These are phyloP conservation scores for Regulus satrapa DNA, from an alignment of 2,113 vertebrate genomes.

Conservation along the genomic window DNA sequence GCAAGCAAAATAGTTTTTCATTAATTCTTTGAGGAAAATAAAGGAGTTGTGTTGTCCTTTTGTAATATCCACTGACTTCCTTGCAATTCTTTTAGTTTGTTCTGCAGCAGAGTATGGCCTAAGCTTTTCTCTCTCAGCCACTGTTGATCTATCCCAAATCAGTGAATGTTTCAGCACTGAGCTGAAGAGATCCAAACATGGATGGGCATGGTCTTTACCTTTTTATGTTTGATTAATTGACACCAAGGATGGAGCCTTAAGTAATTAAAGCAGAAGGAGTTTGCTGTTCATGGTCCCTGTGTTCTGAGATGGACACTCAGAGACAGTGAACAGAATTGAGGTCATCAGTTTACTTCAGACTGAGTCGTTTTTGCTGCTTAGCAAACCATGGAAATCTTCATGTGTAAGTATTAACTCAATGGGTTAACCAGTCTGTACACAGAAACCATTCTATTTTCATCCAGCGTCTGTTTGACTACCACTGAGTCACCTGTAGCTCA, in stretches of 20 bases:
- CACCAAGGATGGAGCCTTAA: neutral
- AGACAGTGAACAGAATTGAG: neutral
- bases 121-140: neutral
- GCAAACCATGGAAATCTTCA: neutral
- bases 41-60: neutral
- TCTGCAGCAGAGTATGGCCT: neutral
- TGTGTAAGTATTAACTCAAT: neutral
- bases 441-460: neutral
- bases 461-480: neutral
- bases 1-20: neutral
- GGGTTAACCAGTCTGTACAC: neutral
- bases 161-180: neutral
- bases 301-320: neutral
- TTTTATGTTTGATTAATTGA: neutral
- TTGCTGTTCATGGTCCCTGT: neutral
- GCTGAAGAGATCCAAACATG: neutral
- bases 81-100: neutral
- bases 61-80: neutral
- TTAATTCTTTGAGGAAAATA: neutral
- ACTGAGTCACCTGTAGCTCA: constrained; percentile 4
- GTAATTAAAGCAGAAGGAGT: neutral
- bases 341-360: neutral
- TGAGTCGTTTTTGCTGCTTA: neutral
- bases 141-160: neutral
- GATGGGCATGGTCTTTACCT: neutral